Conservation (phyloP, 2,888 invertebrate genomes). For the Dryocosmus kuriphilus region DNA sequence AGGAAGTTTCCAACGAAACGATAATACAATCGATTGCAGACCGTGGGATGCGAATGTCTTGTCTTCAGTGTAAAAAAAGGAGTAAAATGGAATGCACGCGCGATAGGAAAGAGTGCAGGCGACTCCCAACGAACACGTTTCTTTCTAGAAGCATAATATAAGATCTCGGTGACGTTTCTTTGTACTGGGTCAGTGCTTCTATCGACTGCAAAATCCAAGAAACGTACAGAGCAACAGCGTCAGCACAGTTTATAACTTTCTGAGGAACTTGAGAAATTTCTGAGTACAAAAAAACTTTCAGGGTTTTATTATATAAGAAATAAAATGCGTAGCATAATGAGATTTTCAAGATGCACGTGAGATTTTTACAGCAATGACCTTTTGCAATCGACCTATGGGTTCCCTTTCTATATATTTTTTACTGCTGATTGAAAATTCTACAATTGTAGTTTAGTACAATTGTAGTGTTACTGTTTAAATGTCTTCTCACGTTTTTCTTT, state of each 20-base stretch:
- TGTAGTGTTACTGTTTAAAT: background rate
- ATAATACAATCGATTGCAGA: constrained; percentile 28
- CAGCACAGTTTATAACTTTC: background rate
- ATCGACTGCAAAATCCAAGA: background rate
- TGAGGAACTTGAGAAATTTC: background rate
- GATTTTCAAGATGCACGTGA: no score
- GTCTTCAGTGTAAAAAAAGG: background rate
- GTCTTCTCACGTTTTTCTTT: background rate
- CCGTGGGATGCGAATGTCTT: constrained; percentile 27
- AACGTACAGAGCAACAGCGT: background rate
- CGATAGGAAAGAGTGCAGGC: background rate
- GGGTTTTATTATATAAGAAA: background rate
- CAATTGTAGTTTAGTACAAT: background rate
- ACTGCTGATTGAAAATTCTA: no score
- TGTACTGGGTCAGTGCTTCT: constrained; percentile 9
- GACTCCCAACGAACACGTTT: background rate
- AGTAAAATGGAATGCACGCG: background rate
- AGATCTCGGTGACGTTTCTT: background rate
- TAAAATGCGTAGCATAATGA: background rate
- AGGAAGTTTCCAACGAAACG: constrained; percentile 32
- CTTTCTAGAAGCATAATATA: background rate
- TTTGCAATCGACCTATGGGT: no score
- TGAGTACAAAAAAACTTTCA: background rate
- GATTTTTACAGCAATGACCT: no score
- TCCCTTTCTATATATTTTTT: no score